phyloP scores from a whole-genome alignment of 2,797 vertebrate genomes.

The Anabacerthia variegaticeps region DNA sequence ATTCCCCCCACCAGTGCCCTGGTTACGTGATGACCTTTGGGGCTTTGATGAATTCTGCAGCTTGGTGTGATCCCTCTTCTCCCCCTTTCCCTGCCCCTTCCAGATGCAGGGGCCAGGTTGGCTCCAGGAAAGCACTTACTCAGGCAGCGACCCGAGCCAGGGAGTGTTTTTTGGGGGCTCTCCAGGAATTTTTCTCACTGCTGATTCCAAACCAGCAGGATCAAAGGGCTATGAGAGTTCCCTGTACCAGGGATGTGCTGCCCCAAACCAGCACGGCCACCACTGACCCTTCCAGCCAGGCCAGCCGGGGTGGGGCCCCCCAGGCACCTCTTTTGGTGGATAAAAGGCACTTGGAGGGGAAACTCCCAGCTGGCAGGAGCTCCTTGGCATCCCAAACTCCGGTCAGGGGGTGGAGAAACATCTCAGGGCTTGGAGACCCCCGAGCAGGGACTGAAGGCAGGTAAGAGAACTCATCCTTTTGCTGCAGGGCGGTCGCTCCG shows the following conservation, averaged over 20 bases:
- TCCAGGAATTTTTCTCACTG: conserved; percentile 6
- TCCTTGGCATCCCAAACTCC: background rate
- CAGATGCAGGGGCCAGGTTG: background rate
- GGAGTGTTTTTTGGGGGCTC: background rate
- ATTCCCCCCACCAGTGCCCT: background rate
- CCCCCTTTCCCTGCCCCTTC: conserved; percentile 24
- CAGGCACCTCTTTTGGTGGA: background rate
- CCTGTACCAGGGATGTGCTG: background rate
- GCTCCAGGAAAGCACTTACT: conserved; percentile 15
- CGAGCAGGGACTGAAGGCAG: background rate
- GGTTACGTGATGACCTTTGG: background rate
- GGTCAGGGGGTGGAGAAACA: background rate
- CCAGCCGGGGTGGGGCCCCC: background rate
- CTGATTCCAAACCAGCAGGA: conserved; percentile 10
- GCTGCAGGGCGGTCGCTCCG: conserved; percentile 40
- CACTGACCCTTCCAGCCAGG: background rate
- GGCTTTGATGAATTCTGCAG: conserved; percentile 20
- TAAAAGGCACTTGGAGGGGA: background rate
- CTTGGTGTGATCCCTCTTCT: conserved; percentile 19
- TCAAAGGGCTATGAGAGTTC: conserved; percentile 30
- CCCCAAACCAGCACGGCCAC: background rate
- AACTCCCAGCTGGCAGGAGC: background rate
- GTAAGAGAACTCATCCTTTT: conserved; percentile 11
- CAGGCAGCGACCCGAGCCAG: background rate
- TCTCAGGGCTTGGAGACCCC: conserved; percentile 3